Percentiles rank a stretch among this genome's conserved stretches.
Conservation (phyloP, 2,888 invertebrate species). For the Apoderus coryli region DNA sequence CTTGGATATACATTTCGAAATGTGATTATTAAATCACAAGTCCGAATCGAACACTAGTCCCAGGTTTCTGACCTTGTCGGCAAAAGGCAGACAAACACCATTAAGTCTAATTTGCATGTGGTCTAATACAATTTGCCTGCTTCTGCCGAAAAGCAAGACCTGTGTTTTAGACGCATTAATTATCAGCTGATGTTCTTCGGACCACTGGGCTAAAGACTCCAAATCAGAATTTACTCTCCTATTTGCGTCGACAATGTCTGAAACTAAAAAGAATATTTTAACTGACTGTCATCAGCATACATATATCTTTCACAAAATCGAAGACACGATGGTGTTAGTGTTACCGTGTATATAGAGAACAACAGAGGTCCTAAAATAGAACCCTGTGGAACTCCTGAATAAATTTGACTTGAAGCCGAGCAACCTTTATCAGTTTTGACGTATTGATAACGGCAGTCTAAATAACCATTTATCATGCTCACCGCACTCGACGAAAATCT, state of each 20-base stretch:
- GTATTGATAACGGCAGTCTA: constrained; percentile 8
- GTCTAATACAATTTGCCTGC: not conserved
- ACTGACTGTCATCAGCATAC: constrained; percentile 2
- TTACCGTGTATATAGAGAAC: not conserved
- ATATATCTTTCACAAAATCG: not conserved
- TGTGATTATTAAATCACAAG: not conserved
- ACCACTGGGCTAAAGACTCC: not conserved
- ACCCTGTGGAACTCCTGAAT: constrained; percentile 8
- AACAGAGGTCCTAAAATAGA: constrained; percentile 6
- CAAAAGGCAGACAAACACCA: not conserved
- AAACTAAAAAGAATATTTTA: not conserved
- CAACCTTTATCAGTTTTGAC: constrained; percentile 5
- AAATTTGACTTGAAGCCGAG: constrained; percentile 1
- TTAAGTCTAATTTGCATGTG: not conserved
- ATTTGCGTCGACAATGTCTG: constrained; percentile 1
- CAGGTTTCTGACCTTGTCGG: not conserved
- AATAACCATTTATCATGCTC: constrained; percentile 7
- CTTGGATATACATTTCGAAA: not conserved
- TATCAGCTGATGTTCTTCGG: constrained; percentile 1
- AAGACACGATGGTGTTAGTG: too few species aligned
- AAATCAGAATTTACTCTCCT: not conserved
- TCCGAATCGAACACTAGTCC: constrained; percentile 1
- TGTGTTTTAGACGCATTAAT: not conserved
- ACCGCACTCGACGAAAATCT: constrained; percentile 5
- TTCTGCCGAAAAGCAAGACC: not conserved